phyloP scores from a whole-genome alignment of 2,113 vertebrate species.

The Pseudonaja textilis region DNA sequence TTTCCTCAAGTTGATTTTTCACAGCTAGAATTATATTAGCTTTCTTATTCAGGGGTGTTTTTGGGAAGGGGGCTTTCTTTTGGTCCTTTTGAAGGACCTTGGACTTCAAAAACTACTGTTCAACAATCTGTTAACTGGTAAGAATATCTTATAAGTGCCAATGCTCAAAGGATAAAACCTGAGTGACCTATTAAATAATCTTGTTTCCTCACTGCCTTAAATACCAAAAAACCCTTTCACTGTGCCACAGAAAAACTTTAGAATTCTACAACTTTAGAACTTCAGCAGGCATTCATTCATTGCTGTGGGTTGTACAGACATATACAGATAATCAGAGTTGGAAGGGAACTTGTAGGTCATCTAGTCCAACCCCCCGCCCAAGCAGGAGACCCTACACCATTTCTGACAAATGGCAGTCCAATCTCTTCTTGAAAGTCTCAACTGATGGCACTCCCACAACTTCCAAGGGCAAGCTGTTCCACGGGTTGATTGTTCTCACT shows the following conservation, averaged over 20 bases:
- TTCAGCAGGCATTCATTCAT: not conserved
- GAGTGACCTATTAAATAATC: too few relatives aligned
- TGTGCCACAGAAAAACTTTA: not conserved
- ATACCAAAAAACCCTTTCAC: not conserved
- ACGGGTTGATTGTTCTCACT: too few relatives aligned
- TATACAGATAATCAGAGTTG: not conserved
- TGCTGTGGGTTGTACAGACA: not conserved
- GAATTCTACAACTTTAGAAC: not conserved
- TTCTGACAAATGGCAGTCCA: too few relatives aligned
- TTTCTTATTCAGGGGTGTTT: not conserved
- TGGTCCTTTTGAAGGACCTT: not conserved
- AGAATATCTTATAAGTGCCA: not conserved
- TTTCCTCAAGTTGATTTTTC: not conserved
- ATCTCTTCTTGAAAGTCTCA: too few relatives aligned
- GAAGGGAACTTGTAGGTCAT: too few relatives aligned
- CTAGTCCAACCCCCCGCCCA: too few relatives aligned
- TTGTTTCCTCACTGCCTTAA: not conserved
- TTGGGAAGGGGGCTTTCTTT: not conserved
- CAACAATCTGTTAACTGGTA: not conserved
- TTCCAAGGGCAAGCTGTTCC: too few relatives aligned
- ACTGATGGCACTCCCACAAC: too few relatives aligned
- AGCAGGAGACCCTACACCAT: too few relatives aligned
- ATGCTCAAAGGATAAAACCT: not conserved
- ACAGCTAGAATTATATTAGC: not conserved
- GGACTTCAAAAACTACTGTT: not conserved